These are phyloP conservation scores for Latrodectus elegans DNA, from an alignment of 2,888 invertebrate species.

Conservation along the genomic window DNA sequence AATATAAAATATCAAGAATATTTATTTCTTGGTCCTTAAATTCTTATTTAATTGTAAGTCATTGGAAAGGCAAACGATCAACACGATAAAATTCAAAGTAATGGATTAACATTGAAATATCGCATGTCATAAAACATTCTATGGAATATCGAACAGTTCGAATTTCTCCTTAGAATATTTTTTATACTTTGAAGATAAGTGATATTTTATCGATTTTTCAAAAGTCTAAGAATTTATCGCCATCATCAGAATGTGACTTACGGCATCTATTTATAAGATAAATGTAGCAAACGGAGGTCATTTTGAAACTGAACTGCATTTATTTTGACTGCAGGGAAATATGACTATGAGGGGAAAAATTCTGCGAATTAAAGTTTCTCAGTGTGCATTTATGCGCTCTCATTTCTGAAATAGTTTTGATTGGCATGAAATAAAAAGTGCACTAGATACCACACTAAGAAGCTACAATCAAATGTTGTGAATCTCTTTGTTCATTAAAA, in stretches of 20 bases:
- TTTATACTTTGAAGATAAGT: constrained; percentile 40
- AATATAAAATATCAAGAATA: constrained; percentile 29
- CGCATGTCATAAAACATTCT: constrained; percentile 11
- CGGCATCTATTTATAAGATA: constrained; percentile 48
- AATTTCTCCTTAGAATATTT: neutral
- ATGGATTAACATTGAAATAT: neutral
- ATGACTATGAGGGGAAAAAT: too few relatives aligned
- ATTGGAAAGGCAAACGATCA: constrained; percentile 11
- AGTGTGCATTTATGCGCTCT: too few relatives aligned
- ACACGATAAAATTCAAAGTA: constrained; percentile 28
- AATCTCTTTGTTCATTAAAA: too few relatives aligned
- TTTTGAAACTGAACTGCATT: neutral
- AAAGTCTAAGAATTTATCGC: constrained; percentile 24
- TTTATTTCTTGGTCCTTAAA: constrained; percentile 39
- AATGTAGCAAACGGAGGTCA: constrained; percentile 45
- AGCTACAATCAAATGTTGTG: too few relatives aligned
- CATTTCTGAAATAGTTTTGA: too few relatives aligned
- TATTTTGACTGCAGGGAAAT: too few relatives aligned
- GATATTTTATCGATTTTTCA: constrained; percentile 42
- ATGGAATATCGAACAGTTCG: too few relatives aligned
- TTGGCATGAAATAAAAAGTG: too few relatives aligned
- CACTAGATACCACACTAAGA: too few relatives aligned
- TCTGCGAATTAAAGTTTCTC: too few relatives aligned
- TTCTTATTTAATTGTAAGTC: constrained; percentile 19
- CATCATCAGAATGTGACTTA: constrained; percentile 50